phyloP scores from a whole-genome alignment of 2,888 invertebrate species.

The Coleophora flavipennella region DNA sequence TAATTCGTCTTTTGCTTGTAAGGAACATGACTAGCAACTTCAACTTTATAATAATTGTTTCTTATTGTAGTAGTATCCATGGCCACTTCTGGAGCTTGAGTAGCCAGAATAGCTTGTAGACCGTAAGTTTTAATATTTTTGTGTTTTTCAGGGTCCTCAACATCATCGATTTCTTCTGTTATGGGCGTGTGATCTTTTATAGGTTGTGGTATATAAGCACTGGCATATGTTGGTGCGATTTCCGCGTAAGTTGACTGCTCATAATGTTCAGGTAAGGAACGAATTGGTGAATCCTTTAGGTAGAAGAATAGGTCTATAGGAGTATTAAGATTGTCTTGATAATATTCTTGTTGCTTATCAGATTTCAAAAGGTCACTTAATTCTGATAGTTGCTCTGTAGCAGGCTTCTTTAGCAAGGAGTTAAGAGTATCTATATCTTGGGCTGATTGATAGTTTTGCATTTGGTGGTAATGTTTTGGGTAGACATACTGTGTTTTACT shows the following conservation, averaged over 20 bases:
- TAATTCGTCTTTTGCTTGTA: slow-evolving; percentile 8
- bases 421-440: slow-evolving; percentile 56
- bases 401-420: slow-evolving; percentile 57
- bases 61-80: slow-evolving; percentile 34
- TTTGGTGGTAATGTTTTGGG: slow-evolving; percentile 44
- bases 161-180: slow-evolving; percentile 54
- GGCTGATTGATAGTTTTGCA: slow-evolving; percentile 42
- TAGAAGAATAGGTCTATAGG: slow-evolving; percentile 55
- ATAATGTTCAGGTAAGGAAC: slow-evolving; percentile 23
- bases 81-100: slow-evolving; percentile 19
- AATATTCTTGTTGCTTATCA: slow-evolving; percentile 15
- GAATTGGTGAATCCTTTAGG: slow-evolving; percentile 33
- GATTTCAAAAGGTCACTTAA: slow-evolving; percentile 56
- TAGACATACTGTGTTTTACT: slow-evolving; percentile 40
- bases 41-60: slow-evolving; percentile 44
- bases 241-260: slow-evolving; percentile 29
- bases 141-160: slow-evolving; percentile 42
- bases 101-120: slow-evolving; percentile 20
- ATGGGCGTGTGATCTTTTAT: slow-evolving; percentile 55
- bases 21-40: slow-evolving; percentile 38
- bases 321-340: slow-evolving; percentile 27
- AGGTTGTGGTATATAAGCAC: slow-evolving; percentile 23
- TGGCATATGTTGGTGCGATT: slow-evolving; percentile 31
- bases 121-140: slow-evolving; percentile 21
- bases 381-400: slow-evolving; percentile 61